Evolutionary conservation across 2,113 vertebrate species (phyloP), one percentile per base, ranked within the genome.

Genomic region (Cervus canadensis): DNA sequence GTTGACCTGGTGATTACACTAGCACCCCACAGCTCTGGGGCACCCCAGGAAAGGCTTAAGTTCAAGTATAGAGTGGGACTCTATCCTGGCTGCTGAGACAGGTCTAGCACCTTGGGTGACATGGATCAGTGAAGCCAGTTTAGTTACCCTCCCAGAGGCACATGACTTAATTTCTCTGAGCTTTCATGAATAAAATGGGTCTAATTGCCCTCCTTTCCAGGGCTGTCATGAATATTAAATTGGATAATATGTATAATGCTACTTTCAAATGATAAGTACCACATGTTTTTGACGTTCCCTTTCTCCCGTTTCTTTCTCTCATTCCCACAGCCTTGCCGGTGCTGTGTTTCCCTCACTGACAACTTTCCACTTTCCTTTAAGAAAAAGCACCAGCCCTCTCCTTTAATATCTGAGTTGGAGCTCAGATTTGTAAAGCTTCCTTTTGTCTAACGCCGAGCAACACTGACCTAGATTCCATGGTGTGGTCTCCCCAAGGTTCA

Each of bases 11-110:
- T 7, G 52, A 45, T 7, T 7, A 3, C 3, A 9, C 50, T 8
- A 2, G 48, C 26, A 40, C 2, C 33, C 3, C 7, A 1, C 13
- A 10, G 4, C 16, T 1, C 33, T 25, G 25, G 57, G 25, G n/a
- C 8, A 14, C 21, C 64, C 23, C n/a, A 33, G 36, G 33, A 30
- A 64, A 88, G 25, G 59, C 12, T 28, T 1, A 13, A 6, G n/a
- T 43, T 56, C 12, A 78, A 43, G 43, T 15, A 9, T 5, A 4
- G 4, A 79, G 33, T 36, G 36, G 26, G 62, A 33, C n/a, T 92
- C 13, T n/a, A 2, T 48, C 91, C 43, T 56, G 23, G 19, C 11
- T 36, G 64, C 83, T 19, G 11, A 52, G 62, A 64, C 6, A 7
- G 50, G 5, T 15, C 74, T 81, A 56, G 50, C 36, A 26, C 13